Base-by-base conservation (phyloP, 2,888 invertebrate genomes). In the Cerastoderma edule region DNA sequence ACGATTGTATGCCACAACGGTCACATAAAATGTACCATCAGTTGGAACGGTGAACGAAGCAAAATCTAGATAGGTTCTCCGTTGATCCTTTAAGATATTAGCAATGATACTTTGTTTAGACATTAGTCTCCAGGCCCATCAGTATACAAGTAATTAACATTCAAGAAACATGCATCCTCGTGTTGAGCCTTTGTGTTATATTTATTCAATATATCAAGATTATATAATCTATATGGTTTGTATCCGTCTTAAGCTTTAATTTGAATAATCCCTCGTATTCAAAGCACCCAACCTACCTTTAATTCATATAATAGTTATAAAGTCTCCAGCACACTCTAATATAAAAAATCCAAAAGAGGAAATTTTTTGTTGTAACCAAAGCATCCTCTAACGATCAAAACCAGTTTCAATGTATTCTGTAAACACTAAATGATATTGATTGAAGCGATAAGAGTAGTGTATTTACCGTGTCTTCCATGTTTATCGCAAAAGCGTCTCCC, bases 1-100 rank as follows among this genome's bases (percentile, higher is more conserved):
- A 28, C 57, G 67, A 63, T 86, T 86, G 67, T 72, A 83, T 10
- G 85, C 85, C 8, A 82, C 84, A 30, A 86, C 86, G n/a, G 85
- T 85, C 24, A 84, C 80, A 39, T 80, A 75, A 39, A 83, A 86
- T 10, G 64, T 78, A 24, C 80, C 83, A 24, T 75, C 73, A 3
- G 54, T 48, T 2, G 77, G 66, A 2, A 76, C 84, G n/a, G 28
- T 67, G 68, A 73, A 83, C 6, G 72, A 60, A 4, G 79, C 75
- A 32, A 35, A 50, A 27, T 60, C 22, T 35, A 13, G 32, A 16
- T 60, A 60, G 16, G 60, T 60, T 5, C 60, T 33, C 3, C 19
- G 33, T 5, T 24, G 22, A 35, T 35, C 35, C 60, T 60, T 19
- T 6, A 60, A 56, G 5, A 27, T 54, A 50, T 16, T 50, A 6